Base-by-base conservation (phyloP, 2,113 vertebrate species). In the Suricata suricatta region DNA sequence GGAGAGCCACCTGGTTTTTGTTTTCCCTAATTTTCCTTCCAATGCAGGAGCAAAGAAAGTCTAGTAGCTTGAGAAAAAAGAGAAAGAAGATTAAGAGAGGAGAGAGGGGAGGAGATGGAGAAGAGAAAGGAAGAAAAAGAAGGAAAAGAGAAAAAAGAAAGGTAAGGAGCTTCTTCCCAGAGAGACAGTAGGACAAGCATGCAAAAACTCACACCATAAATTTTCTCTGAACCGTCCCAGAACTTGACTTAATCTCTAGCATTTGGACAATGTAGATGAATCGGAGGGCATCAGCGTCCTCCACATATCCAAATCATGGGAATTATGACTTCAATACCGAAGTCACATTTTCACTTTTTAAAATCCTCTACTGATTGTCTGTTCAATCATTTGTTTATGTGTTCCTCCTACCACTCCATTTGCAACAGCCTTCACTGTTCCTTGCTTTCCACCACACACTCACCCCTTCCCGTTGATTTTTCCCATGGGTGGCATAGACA, bases 401-500 rank as follows among this genome's bases (percentile, higher is more conserved):
- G 90, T 97, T 2, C 0, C 88, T 74, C 1, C 57, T 89, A 31
- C 82, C 88, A 84, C 50, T 83, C 50, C 27, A 66, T 63, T 89
- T 14, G 29, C 72, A 97, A n/a, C 50, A 71, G 79, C 41, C 97
- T 96, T 95, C 50, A 35, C 57, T 80, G 74, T 17, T 92, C 94
- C 87, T 95, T 95, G 29, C 92, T 96, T 96, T 92, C 84, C 82
- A 82, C 81, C 68, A 81, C 82, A 88, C 5, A 44, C 57, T 60
- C 21, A 27, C 29, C 1, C 16, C 91, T 97, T 74, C 25, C 0
- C 57, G 86, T 50, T 95, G 92, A 97, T 96, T 96, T 96, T 93
- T 84, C 98, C 96, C 97, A 82, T 66, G 93, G 90, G 96, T 38
- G 76, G 82, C 97, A 97, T 90, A 81, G 97, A 66, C 83, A 54